Evolutionary conservation across 2,888 invertebrate species (phyloP).

Genomic region (Bedellia somnulentella): DNA sequence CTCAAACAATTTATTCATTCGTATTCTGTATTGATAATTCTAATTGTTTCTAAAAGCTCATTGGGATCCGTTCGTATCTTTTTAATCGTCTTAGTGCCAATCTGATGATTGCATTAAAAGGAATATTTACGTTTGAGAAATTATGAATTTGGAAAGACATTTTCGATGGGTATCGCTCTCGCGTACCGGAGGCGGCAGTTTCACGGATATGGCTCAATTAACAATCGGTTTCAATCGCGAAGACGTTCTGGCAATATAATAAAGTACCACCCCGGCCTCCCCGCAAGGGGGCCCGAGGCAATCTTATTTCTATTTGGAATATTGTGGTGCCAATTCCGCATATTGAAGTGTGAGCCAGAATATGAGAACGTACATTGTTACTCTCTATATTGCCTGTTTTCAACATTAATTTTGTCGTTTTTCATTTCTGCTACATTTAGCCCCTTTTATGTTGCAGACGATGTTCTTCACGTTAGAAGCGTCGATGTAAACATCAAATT

Average conservation of each 20-base stretch:
- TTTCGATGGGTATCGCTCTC: constrained; percentile 50
- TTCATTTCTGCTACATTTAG: constrained; percentile 5
- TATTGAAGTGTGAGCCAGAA: constrained; percentile 52
- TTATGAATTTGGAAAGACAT: constrained; percentile 48
- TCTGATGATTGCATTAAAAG: constrained; percentile 5
- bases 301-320: constrained; percentile 60
- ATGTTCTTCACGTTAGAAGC: background rate
- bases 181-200: constrained; percentile 45
- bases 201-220: constrained; percentile 62
- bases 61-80: background rate
- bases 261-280: constrained; percentile 36
- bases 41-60: constrained; percentile 2
- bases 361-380: constrained; percentile 26
- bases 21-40: constrained; percentile 4
- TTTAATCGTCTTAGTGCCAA: constrained; percentile 6
- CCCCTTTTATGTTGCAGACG: background rate
- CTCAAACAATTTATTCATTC: constrained; percentile 1
- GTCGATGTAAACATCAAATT: background rate
- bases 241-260: constrained; percentile 50
- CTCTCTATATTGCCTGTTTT: constrained; percentile 35
- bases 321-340: constrained; percentile 60
- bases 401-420: constrained; percentile 6
- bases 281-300: constrained; percentile 37
- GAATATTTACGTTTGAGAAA: constrained; percentile 2
- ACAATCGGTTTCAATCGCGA: constrained; percentile 60